Evolutionary conservation across 1,140 invertebrate genomes (phyloP).

Genomic region (Zaprionus gabonicus): DNA sequence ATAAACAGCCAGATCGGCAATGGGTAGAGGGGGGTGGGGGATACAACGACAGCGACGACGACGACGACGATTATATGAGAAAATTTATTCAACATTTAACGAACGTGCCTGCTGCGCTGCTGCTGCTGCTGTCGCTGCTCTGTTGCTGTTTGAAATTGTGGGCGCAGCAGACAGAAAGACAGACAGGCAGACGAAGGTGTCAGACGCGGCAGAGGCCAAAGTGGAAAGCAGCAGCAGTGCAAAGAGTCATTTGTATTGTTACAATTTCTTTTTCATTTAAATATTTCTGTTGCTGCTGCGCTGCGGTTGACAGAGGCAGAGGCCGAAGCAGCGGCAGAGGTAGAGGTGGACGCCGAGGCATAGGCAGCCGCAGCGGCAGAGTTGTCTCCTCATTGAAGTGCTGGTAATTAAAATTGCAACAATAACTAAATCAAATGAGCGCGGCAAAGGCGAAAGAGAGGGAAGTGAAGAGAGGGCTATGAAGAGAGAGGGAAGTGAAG

Average conservation of each 20-base stretch:
- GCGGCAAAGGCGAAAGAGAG: background rate
- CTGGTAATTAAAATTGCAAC: slow-evolving; percentile 78
- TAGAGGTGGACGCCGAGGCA: background rate
- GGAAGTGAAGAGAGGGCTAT: background rate
- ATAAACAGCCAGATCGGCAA: slow-evolving; percentile 6
- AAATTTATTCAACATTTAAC: slow-evolving; percentile 81
- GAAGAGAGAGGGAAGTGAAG: background rate
- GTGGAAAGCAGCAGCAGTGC: slow-evolving; percentile 46
- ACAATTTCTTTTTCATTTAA: slow-evolving; percentile 62
- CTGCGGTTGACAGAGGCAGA: background rate
- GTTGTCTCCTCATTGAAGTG: slow-evolving; percentile 52
- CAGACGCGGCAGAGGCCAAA: slow-evolving; percentile 59
- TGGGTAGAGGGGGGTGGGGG: background rate
- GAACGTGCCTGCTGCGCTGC: slow-evolving; percentile 57
- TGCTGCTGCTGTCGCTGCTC: slow-evolving; percentile 14
- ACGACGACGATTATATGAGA: slow-evolving; percentile 73
- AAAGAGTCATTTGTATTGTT: slow-evolving; percentile 68
- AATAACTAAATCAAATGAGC: slow-evolving; percentile 77
- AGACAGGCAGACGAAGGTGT: slow-evolving; percentile 65
- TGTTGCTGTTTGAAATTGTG: slow-evolving; percentile 42
- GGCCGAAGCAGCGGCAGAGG: background rate
- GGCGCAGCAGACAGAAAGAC: slow-evolving; percentile 32
- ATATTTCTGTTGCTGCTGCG: slow-evolving; percentile 26
- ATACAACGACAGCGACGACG: slow-evolving; percentile 44
- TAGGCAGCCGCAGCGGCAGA: background rate